Evolutionary conservation across 2,888 invertebrate genomes (phyloP), one percentile per base, ranked within the genome.

Genomic region (Osmoderma eremita): DNA sequence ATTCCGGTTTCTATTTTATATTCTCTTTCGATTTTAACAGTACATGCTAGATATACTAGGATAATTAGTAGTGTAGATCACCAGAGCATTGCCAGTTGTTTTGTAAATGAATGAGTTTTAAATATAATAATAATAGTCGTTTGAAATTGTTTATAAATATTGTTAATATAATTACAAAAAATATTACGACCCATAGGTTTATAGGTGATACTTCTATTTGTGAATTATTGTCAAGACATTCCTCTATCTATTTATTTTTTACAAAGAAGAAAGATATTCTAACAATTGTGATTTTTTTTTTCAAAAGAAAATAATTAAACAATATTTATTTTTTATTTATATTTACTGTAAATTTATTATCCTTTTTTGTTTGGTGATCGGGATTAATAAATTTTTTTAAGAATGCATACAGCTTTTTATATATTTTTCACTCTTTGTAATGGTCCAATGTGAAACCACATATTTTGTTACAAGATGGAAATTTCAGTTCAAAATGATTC

Each of bases 331-430:
- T 72, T 69, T 72, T 72, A 71, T 71, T 71, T 70, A 72, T 72
- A 71, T 72, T 69, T 65, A 70, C 68, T 70, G 62, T 69, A 67
- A 69, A 68, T 68, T 69, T 38, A 54, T 62, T 63, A 39, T 45
- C 69, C 63, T 70, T 69, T 67, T 70, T 68, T 71, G 69, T 70
- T 69, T 70, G 72, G 71, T 71, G 71, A 71, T 71, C 68, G 72
- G 72, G 72, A 65, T 70, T 69, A 72, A 70, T 69, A 72, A 70
- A 72, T 30, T 30, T 30, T n/a, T 30, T 30, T 30, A 30, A 30
- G 30, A 30, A 30, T 10, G 30, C 10, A 6, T 10, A 30, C 30
- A 6, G 30, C 6, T 5, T 3, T 30, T 30, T 30, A 8, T 30
- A 30, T 30, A 8, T 10, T 24, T 24, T 24, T 24, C 24, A 3